Percentiles rank a stretch among this genome's conserved stretches.
phyloP scores from a whole-genome alignment of 2,888 invertebrate genomes.

The Anarsia innoxiella region DNA sequence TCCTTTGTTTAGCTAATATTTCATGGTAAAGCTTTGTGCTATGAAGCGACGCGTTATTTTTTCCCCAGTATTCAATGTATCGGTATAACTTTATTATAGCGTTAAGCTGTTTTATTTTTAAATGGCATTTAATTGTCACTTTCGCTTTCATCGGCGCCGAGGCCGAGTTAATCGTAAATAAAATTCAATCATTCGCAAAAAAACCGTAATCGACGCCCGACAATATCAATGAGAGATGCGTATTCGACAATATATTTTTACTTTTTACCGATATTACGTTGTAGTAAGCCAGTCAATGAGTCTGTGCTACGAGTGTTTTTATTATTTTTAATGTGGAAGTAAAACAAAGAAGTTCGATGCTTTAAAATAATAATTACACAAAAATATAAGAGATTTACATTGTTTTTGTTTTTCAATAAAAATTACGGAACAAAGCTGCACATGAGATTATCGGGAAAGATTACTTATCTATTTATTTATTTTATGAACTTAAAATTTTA shows the following conservation, averaged over 20 bases:
- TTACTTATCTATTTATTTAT: no score
- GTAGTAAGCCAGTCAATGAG: slow-evolving; percentile 24
- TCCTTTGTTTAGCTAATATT: neutral
- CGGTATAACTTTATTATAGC: slow-evolving; percentile 49
- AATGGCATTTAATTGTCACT: slow-evolving; percentile 73
- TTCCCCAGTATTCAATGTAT: no score
- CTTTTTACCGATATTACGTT: slow-evolving; percentile 3
- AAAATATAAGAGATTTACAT: no score
- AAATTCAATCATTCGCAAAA: slow-evolving; percentile 74
- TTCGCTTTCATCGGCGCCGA: slow-evolving; percentile 59
- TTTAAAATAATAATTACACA: neutral
- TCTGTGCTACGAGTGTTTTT: no score
- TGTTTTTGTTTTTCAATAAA: no score
- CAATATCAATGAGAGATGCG: slow-evolving; percentile 63
- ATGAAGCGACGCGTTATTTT: no score
- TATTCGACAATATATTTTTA: slow-evolving; percentile 28
- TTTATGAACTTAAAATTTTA: no score
- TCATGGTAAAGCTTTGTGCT: neutral
- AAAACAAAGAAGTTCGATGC: no score
- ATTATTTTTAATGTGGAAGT: no score
- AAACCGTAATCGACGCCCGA: slow-evolving; percentile 63
- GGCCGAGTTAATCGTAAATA: slow-evolving; percentile 73
- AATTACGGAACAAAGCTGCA: no score
- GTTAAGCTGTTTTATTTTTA: slow-evolving; percentile 69
- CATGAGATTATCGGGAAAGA: no score